These are phyloP conservation scores for Pyrochroa serraticornis DNA, from an alignment of 2,888 invertebrate species.

Conservation along the genomic window DNA sequence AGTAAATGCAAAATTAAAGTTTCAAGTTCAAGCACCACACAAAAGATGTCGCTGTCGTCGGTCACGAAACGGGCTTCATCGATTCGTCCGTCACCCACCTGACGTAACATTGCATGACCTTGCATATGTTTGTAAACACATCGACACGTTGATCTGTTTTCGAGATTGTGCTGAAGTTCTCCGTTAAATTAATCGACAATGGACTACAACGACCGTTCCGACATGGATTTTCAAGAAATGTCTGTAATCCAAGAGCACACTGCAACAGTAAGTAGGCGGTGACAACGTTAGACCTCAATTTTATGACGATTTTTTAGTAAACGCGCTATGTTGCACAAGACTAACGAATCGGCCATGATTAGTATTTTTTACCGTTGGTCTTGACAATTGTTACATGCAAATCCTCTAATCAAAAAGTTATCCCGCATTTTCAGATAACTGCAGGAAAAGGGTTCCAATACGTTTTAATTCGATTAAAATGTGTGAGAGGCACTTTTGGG, in stretches of 20 bases:
- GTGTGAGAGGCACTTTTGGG: constrained; percentile 44
- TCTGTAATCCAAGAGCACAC: constrained; percentile 68
- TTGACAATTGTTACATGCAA: neutral
- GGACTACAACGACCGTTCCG: neutral
- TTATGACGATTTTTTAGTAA: neutral
- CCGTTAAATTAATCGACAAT: constrained; percentile 1
- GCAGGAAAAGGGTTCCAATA: constrained; percentile 1
- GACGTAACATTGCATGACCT: constrained; percentile 66
- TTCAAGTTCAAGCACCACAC: too few relatives aligned
- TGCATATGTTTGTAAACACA: constrained; percentile 80
- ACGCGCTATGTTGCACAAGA: neutral
- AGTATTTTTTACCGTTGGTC: neutral
- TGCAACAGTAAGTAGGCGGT: constrained; percentile 62
- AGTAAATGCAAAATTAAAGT: too few relatives aligned
- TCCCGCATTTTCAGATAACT: neutral
- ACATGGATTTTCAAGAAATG: constrained; percentile 68
- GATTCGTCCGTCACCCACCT: constrained; percentile 29
- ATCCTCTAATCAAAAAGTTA: neutral
- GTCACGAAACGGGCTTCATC: too few relatives aligned
- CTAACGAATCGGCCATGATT: neutral
- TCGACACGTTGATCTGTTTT: constrained; percentile 63
- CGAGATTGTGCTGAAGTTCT: constrained; percentile 36
- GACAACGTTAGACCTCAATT: constrained; percentile 31
- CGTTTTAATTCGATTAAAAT: constrained; percentile 11
- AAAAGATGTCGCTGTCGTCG: too few relatives aligned